phyloP scores from a whole-genome alignment of 2,888 invertebrate species.

The Aricia artaxerxes region DNA sequence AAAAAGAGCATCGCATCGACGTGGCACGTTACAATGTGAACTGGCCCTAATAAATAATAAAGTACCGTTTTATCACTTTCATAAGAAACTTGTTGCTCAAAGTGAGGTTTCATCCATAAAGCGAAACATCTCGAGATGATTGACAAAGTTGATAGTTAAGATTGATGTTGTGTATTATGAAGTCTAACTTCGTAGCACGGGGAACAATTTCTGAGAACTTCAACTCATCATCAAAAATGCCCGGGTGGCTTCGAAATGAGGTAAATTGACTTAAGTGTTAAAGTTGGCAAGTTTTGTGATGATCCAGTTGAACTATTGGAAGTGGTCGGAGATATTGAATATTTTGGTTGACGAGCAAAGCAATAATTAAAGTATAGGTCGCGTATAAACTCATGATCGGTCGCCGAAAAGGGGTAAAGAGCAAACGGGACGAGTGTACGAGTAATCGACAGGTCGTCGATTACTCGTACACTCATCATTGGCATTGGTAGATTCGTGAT shows the following conservation, averaged over 20 bases:
- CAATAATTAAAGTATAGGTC: too few relatives aligned
- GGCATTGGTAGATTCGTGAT: too few relatives aligned
- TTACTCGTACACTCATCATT: too few relatives aligned
- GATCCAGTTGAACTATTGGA: too few relatives aligned
- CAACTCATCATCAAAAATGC: background rate
- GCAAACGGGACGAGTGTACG: too few relatives aligned
- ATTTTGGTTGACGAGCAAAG: too few relatives aligned
- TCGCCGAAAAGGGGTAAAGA: too few relatives aligned
- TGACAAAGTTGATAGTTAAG: constrained; percentile 27
- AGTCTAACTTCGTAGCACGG: background rate
- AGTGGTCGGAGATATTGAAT: too few relatives aligned
- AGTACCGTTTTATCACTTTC: background rate
- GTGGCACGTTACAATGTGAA: too few relatives aligned
- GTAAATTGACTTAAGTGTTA: background rate
- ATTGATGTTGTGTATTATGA: constrained; percentile 19
- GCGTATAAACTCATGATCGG: too few relatives aligned
- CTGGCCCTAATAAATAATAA: background rate
- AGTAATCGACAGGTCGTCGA: too few relatives aligned
- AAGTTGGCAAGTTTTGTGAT: background rate
- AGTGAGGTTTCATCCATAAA: background rate
- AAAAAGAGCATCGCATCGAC: too few relatives aligned
- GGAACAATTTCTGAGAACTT: background rate
- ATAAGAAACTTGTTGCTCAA: constrained; percentile 3
- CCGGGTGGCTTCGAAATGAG: background rate
- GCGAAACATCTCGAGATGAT: background rate